Evolutionary conservation across 2,113 vertebrate species (phyloP), one percentile per base, ranked within the genome.

Genomic region (Gallinago media): DNA sequence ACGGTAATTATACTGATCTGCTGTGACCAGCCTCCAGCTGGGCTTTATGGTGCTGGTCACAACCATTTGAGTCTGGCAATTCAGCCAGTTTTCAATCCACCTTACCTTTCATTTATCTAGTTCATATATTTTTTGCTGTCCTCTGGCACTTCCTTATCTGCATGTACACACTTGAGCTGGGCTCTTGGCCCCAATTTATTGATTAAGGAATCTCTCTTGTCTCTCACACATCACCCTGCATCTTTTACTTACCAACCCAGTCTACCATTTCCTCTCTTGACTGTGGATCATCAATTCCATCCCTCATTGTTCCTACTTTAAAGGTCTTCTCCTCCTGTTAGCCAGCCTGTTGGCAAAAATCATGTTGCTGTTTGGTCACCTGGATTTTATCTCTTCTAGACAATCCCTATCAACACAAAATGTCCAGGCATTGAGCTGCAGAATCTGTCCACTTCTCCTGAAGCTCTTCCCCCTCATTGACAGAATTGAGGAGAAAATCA

Each of bases 141-240:
- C 8, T 61, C 38, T 49, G 44, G 6, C 26, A 49, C 44, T 15
- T 27, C 8, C 36, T 83, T 66, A 56, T 34, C 20, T 34, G 13
- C 17, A 32, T 38, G 15, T 9, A 8, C 15, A 32, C 21, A 6
- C 49, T 52, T 68, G 31, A 90, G 21, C 16, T 26, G 49, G 17
- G 42, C n/a, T 65, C 21, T 25, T 22, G 23, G 4, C 6, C 21
- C 17, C 1, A 3, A 0, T 61, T 65, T 65, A 4, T 47, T 26
- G 29, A 59, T 59, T 50, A 78, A 26, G 22, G 72, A 67, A 22
- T 46, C 38, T 90, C 3, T 63, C 6, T 38, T 49, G 27, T 25
- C 21, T 47, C 47, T 47, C 47, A 38, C 22, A 65, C 10, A 70
- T 20, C 4, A 18, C 10, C 9, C 23, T 40, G 20, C 16, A 49